Evolutionary conservation across 2,888 invertebrate species (phyloP).

Genomic region (Rhabditoides inermis): DNA sequence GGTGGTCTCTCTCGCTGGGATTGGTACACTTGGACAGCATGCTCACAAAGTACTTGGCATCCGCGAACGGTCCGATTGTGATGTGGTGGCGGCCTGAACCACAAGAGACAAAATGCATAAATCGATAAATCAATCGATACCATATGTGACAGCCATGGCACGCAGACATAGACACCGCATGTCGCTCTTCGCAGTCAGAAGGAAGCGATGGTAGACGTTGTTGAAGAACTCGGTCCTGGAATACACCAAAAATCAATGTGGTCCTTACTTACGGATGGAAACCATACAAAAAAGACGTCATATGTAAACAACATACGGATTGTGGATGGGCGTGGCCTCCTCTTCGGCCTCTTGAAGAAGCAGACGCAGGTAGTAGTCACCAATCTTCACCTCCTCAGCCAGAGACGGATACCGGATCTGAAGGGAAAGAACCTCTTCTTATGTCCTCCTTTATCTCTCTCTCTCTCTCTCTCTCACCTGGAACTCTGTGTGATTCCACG

Average conservation of each 20-base stretch:
- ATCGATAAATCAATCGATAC: too few relatives aligned
- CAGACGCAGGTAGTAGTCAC: conserved; percentile 90
- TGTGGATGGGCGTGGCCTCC: conserved; percentile 56
- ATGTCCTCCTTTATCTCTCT: not conserved
- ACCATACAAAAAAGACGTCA: not conserved
- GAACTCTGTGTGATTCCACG: conserved; percentile 97
- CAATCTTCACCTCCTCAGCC: conserved; percentile 91
- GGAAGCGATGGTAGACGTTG: conserved; percentile 91
- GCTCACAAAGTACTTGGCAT: conserved; percentile 86
- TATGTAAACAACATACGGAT: conserved; percentile 50
- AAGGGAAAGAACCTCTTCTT: not conserved
- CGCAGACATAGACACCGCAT: conserved; percentile 96
- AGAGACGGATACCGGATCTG: conserved; percentile 79
- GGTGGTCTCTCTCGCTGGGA: conserved; percentile 71
- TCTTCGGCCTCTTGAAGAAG: conserved; percentile 74
- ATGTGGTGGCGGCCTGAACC: conserved; percentile 76
- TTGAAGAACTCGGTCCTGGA: conserved; percentile 87
- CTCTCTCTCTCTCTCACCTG: conserved; percentile 61
- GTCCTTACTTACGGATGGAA: not conserved
- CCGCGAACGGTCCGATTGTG: conserved; percentile 91
- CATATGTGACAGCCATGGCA: too few relatives aligned
- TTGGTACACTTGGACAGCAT: conserved; percentile 88
- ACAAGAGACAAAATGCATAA: not conserved
- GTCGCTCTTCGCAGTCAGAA: conserved; percentile 77
- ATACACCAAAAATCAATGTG: conserved; percentile 3